These are phyloP conservation scores for Rotaria socialis DNA, from an alignment of 2,888 invertebrate genomes.

Conservation along the genomic window DNA sequence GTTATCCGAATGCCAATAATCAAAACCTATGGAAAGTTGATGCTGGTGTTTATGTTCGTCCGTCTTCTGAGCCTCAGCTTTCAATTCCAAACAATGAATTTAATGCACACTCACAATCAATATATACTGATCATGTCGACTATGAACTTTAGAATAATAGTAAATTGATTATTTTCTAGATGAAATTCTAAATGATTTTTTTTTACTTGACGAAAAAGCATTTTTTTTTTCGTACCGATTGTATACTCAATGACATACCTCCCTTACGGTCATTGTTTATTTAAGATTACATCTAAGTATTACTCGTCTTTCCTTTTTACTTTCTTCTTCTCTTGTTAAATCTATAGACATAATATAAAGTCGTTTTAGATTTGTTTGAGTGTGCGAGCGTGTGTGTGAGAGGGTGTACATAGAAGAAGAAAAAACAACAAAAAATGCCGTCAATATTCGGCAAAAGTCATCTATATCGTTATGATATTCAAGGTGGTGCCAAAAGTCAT, in stretches of 20 bases:
- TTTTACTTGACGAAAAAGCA: background rate
- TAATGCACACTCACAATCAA: background rate
- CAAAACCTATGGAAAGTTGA: conserved; percentile 82
- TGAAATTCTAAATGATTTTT: background rate
- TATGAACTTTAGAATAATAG: background rate
- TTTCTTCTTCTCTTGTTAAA: background rate
- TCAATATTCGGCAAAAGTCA: conserved; percentile 35
- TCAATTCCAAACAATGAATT: background rate
- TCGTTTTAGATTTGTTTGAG: conserved; percentile 15
- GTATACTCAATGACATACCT: background rate
- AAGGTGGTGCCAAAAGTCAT: conserved; percentile 24
- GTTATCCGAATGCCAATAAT: conserved; percentile 70
- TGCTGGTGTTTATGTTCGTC: conserved; percentile 79
- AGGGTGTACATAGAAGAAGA: background rate
- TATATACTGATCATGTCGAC: background rate
- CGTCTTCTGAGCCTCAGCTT: background rate
- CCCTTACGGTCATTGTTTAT: background rate
- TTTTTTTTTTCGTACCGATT: background rate
- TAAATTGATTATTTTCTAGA: background rate
- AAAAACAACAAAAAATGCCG: background rate
- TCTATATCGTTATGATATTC: conserved; percentile 15
- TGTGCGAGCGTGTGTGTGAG: background rate
- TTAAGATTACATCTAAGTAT: conserved; percentile 3
- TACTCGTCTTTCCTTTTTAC: background rate
- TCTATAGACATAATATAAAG: conserved; percentile 21